Evolutionary conservation across 2,797 vertebrate species (phyloP).

Genomic region (Cercopithecus diana): DNA sequence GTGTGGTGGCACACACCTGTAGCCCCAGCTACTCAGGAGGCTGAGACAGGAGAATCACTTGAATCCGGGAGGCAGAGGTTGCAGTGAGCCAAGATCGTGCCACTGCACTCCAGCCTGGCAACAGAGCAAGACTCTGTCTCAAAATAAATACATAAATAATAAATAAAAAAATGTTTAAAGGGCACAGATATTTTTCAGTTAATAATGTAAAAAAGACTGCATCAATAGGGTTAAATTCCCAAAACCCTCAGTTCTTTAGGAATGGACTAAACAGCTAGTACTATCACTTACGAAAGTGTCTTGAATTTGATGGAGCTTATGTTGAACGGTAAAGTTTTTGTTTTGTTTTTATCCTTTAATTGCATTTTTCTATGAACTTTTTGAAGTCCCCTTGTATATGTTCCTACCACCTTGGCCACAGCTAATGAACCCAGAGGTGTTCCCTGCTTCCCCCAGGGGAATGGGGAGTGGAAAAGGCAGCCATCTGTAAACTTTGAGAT

Average conservation of each 20-base stretch:
- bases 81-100: no score
- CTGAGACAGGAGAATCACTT: no score
- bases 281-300: not conserved
- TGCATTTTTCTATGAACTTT: not conserved
- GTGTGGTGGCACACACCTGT: fast-evolving
- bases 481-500: not conserved
- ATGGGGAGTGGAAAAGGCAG: not conserved
- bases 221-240: not conserved
- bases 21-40: no score
- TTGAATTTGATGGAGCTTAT: not conserved
- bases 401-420: not conserved
- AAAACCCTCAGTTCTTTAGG: not conserved
- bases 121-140: no score
- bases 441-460: not conserved
- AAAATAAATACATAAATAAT: no score
- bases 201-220: not conserved
- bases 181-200: not conserved
- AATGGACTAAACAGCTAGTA: not conserved
- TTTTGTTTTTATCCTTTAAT: not conserved
- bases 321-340: not conserved
- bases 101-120: no score
- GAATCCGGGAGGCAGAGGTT: no score
- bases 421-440: not conserved
- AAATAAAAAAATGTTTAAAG: not conserved
- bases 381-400: not conserved